phyloP scores from a whole-genome alignment of 2,888 invertebrate genomes.

The Sthenelais limicola region DNA sequence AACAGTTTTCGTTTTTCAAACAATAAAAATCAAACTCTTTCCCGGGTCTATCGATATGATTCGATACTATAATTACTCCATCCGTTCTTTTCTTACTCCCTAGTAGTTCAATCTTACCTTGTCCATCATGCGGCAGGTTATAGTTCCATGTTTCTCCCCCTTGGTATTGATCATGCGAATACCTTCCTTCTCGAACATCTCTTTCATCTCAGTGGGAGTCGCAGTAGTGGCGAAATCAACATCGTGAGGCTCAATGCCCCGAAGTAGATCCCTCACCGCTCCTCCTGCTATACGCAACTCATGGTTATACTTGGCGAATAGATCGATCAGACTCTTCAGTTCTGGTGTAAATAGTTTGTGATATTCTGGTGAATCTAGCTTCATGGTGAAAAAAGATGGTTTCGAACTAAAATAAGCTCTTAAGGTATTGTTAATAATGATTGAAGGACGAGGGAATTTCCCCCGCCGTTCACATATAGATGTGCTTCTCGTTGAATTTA shows the following conservation, averaged over 20 bases:
- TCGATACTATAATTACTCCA: no score
- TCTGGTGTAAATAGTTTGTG: constrained; percentile 82
- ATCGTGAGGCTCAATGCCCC: constrained; percentile 77
- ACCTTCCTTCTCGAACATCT: constrained; percentile 87
- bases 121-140: constrained; percentile 94
- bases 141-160: constrained; percentile 79
- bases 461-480: no score
- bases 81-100: no score
- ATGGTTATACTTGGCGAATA: constrained; percentile 82
- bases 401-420: not conserved
- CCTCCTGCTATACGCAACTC: constrained; percentile 97
- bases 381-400: constrained; percentile 59
- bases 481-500: no score
- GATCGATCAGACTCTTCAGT: constrained; percentile 78
- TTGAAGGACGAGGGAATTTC: no score
- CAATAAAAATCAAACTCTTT: no score
- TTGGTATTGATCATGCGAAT: constrained; percentile 91
- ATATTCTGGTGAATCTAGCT: constrained; percentile 65
- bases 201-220: constrained; percentile 95
- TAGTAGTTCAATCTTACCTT: no score
- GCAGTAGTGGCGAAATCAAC: constrained; percentile 98
- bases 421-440: no score
- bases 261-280: constrained; percentile 84
- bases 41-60: no score
- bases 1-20: no score